These are phyloP conservation scores for Chionodraco myersi DNA, from an alignment of 2,113 vertebrate species.

Conservation along the genomic window DNA sequence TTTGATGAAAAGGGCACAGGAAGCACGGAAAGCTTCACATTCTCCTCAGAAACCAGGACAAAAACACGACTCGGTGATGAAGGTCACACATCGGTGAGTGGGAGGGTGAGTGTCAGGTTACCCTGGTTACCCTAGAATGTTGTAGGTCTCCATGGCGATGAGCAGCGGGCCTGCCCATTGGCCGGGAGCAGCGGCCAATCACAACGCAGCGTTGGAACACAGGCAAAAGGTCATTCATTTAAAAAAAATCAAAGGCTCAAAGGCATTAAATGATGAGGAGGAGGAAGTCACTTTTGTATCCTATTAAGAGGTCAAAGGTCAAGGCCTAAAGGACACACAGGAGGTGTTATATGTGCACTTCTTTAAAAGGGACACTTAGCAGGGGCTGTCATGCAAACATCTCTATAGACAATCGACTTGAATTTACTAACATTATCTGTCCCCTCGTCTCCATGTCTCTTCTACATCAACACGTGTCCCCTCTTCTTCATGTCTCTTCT, in stretches of 20 bases:
- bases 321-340: not conserved
- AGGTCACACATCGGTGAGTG: conserved; percentile 71
- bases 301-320: conserved; percentile 11
- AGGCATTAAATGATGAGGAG: not conserved
- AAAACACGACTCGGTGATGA: conserved; percentile 48
- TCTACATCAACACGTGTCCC: no score
- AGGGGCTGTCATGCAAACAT: no score
- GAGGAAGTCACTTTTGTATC: not conserved
- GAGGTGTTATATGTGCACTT: not conserved
- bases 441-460: no score
- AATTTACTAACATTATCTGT: no score
- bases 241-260: no score
- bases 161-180: conserved; percentile 87
- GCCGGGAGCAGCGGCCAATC: conserved; percentile 78
- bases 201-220: conserved; percentile 80
- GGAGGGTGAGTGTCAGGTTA: conserved; percentile 75
- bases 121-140: conserved; percentile 87
- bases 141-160: conserved; percentile 84
- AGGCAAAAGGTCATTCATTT: conserved; percentile 39
- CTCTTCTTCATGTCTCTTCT: no score
- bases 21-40: no score
- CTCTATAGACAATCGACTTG: no score
- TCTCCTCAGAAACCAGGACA: no score
- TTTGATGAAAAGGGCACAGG: no score
- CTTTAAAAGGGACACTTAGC: no score